Evolutionary conservation across 2,888 invertebrate species (phyloP), one percentile per base, ranked within the genome.

Genomic region (Maniola hyperantus): DNA sequence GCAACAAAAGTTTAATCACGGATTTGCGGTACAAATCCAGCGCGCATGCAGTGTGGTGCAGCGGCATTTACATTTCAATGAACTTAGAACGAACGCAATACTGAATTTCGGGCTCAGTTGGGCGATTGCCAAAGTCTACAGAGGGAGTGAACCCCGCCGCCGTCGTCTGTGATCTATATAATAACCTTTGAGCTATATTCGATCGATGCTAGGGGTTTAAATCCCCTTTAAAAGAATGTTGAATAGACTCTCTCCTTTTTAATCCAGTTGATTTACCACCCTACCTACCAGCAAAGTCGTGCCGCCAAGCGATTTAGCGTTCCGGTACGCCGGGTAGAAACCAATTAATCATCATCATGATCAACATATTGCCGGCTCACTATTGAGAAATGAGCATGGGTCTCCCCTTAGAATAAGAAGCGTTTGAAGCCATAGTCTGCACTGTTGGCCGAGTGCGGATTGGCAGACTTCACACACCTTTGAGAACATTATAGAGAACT

Each of bases 101-200:
- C 64, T 64, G 44, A 42, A 54, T 66, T 68, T 55, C 34, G 42
- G 51, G 55, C 59, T 42, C 13, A 42, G 57, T 66, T 71, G 70
- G 70, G 48, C 57, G 20, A n/a, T 34, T 58, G 66, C 70, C 70
- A 61, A 53, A 54, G 15, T 53, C 59, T 34, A 48, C 59, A 18
- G 42, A 39, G 62, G 61, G 62, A 44, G 62, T 15, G 36, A 39
- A 34, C 61, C n/a, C n/a, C n/a, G n/a, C n/a, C 61, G 15, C 20
- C 36, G 15, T 18, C 39, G 62, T 62, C 53, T 62, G 62, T 42
- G 13, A 42, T 51, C 42, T 62, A 44, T 62, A 54, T 50, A 33
- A 54, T 50, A 33, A 62, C 11, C n/a, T 53, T 44, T 33, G 6
- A n/a, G 48, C 15, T 20, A 62, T 53, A 53, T 11, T 42, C 51